phyloP scores from a whole-genome alignment of 2,888 invertebrate species.

The Aromia moschata region DNA sequence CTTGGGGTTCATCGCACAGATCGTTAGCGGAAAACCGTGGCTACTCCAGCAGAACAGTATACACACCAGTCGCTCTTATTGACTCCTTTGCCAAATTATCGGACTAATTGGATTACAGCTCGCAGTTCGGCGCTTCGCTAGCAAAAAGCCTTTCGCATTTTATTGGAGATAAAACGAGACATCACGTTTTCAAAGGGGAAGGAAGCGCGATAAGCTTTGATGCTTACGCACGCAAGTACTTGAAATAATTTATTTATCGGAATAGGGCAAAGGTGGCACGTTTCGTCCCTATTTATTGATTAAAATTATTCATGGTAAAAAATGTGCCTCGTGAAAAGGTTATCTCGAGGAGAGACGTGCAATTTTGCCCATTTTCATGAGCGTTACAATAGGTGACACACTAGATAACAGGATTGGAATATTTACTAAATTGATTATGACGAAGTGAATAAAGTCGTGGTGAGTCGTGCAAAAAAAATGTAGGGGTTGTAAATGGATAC shows the following conservation, averaged over 20 bases:
- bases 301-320: no score
- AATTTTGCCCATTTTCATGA: no score
- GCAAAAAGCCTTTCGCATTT: conserved; percentile 12
- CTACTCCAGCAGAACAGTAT: conserved; percentile 8
- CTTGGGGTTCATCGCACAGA: conserved; percentile 5
- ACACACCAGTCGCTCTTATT: conserved; percentile 6
- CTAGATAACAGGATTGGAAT: no score
- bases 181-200: conserved; percentile 3
- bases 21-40: conserved; percentile 3
- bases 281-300: no score
- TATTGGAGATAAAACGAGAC: neutral
- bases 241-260: conserved; percentile 7
- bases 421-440: no score
- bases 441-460: no score
- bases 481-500: no score
- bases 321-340: no score
- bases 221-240: conserved; percentile 14
- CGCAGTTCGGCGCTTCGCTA: conserved; percentile 4
- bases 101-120: conserved; percentile 10
- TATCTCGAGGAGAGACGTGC: no score
- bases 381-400: no score
- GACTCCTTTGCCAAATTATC: conserved; percentile 13
- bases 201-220: neutral
- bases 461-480: no score
- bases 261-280: no score